phyloP scores from a whole-genome alignment of 2,113 vertebrate species.

The Epinephelus cyanopodus region DNA sequence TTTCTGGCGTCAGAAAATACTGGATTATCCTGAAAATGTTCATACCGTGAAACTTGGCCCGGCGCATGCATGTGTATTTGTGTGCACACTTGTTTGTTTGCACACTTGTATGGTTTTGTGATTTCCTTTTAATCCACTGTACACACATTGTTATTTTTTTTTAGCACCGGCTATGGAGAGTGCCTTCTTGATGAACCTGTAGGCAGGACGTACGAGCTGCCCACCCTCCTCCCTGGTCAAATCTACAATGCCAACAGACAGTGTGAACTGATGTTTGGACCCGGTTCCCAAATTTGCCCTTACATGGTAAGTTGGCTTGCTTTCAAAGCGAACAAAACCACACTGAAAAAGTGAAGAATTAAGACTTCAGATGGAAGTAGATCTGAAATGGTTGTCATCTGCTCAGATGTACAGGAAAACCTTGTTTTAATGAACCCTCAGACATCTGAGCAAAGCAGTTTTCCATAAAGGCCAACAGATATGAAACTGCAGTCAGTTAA shows the following conservation, averaged over 20 bases:
- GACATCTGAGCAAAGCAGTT: not conserved
- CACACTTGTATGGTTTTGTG: not conserved
- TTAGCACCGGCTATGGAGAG: conserved; percentile 95
- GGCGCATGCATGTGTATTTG: conserved; percentile 2
- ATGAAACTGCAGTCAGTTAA: not conserved
- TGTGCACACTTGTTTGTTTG: conserved; percentile 10
- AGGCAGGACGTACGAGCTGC: conserved; percentile 88
- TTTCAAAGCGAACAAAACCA: conserved; percentile 12
- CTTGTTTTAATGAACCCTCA: not conserved
- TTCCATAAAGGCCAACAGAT: not conserved
- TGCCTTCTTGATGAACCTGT: conserved; percentile 95
- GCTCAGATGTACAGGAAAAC: not conserved
- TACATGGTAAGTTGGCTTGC: conserved; percentile 89
- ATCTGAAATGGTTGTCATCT: conserved; percentile 1
- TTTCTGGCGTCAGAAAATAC: conserved; percentile 34
- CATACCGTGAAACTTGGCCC: not conserved
- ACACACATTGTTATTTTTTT: not conserved
- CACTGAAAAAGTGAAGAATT: not conserved
- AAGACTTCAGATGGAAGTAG: conserved; percentile 29
- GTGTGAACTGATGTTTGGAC: conserved; percentile 96
- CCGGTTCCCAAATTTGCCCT: conserved; percentile 95
- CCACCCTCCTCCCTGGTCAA: conserved; percentile 91
- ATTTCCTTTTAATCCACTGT: conserved; percentile 11
- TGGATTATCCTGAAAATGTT: conserved; percentile 16
- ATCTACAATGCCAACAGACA: conserved; percentile 94